Conservation (phyloP, 2,113 vertebrate genomes). For the Cathartes aura region DNA sequence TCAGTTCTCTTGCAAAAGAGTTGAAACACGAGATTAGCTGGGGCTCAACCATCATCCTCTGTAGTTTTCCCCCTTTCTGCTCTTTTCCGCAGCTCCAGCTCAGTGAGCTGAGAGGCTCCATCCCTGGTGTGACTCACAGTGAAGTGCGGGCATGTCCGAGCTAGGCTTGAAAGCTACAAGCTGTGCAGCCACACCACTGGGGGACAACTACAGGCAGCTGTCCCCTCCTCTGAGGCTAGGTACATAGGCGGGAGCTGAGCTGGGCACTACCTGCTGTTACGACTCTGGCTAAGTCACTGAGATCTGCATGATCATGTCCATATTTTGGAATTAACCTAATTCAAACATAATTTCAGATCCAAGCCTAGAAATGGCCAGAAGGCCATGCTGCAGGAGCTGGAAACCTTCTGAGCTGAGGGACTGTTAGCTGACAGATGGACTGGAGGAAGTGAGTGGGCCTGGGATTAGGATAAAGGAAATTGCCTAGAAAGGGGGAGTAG, state of each 20-base stretch:
- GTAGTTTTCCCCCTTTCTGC: neutral
- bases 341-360: neutral
- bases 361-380: conserved; percentile 38
- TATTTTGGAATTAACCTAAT: neutral
- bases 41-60: neutral
- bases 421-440: conserved; percentile 55
- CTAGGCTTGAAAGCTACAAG: neutral
- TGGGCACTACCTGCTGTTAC: neutral
- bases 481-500: conserved; percentile 13
- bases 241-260: neutral
- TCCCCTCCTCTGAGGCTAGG: neutral
- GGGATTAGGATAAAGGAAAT: conserved; percentile 38
- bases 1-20: neutral
- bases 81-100: neutral
- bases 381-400: conserved; percentile 31
- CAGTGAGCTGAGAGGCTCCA: neutral
- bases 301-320: neutral
- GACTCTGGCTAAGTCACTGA: neutral
- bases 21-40: neutral
- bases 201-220: neutral
- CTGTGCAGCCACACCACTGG: neutral
- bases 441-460: conserved; percentile 37
- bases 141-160: neutral
- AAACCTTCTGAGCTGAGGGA: conserved; percentile 24
- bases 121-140: neutral